phyloP scores from a whole-genome alignment of 1,140 invertebrate genomes.

The Tetranychus cinnabarinus region DNA sequence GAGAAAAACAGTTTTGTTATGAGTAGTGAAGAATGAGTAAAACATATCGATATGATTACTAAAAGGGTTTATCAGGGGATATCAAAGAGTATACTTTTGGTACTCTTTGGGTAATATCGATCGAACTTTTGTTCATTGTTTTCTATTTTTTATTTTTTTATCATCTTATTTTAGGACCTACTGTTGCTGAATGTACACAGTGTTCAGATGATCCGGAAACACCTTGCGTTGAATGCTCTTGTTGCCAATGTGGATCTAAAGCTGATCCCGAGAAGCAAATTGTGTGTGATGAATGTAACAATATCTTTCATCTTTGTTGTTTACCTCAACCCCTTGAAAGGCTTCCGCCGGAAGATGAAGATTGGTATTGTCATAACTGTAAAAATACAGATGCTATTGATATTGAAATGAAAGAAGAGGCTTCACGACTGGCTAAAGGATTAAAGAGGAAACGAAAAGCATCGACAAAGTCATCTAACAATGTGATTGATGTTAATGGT shows the following conservation, averaged over 20 bases:
- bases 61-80: too few relatives aligned
- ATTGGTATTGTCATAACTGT: conserved; percentile 57
- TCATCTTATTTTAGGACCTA: too few relatives aligned
- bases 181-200: conserved; percentile 24
- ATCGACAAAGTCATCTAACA: conserved; percentile 54
- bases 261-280: conserved; percentile 39
- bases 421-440: conserved; percentile 38
- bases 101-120: too few relatives aligned
- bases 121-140: not conserved
- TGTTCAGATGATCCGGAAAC: conserved; percentile 39
- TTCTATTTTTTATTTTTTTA: not conserved
- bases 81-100: too few relatives aligned
- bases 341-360: conserved; percentile 42
- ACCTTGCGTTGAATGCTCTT: conserved; percentile 50
- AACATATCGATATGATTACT: too few relatives aligned
- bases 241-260: conserved; percentile 44
- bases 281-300: conserved; percentile 50
- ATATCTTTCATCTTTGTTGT: conserved; percentile 39
- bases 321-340: conserved; percentile 34
- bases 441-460: conserved; percentile 13
- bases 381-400: conserved; percentile 36
- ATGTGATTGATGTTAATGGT: conserved; percentile 58
- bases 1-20: too few relatives aligned
- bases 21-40: too few relatives aligned
- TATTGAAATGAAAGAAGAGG: not conserved